A percentile compares a stretch with the other conserved stretches of the same genome.
Evolutionary conservation across 2,888 invertebrate genomes (phyloP).

Genomic region (Ectemnius continuus): DNA sequence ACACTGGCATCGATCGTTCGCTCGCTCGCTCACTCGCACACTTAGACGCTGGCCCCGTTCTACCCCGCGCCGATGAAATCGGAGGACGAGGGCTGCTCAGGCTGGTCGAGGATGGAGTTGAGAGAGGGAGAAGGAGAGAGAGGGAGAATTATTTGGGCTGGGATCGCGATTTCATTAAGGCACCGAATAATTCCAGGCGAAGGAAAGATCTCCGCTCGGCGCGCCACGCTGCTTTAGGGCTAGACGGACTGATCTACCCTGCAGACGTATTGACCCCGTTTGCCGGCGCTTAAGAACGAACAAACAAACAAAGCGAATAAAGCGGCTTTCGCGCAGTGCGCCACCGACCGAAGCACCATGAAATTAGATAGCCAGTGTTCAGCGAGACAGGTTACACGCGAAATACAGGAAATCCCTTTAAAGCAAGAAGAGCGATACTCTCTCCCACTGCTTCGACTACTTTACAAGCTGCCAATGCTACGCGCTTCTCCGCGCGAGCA

Average conservation of each 20-base stretch:
- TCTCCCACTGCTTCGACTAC: too few relatives aligned
- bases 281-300: constrained; percentile 30
- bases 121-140: neutral
- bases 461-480: too few relatives aligned
- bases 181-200: neutral
- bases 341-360: constrained; percentile 37
- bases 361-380: constrained; percentile 41
- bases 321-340: constrained; percentile 30
- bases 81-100: too few relatives aligned
- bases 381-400: constrained; percentile 28
- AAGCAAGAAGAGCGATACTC: too few relatives aligned
- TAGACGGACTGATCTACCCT: constrained; percentile 30
- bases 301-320: constrained; percentile 42
- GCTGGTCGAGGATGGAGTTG: neutral
- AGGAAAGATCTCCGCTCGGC: neutral
- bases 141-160: neutral
- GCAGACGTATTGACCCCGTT: constrained; percentile 39
- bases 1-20: neutral
- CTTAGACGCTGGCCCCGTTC: neutral
- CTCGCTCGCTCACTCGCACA: neutral
- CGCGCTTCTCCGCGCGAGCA: too few relatives aligned
- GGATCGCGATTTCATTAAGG: constrained; percentile 6
- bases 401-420: constrained; percentile 11
- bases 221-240: neutral
- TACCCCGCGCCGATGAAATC: neutral